Conservation (phyloP, 2,113 vertebrate genomes). For the Lonchura striata region DNA sequence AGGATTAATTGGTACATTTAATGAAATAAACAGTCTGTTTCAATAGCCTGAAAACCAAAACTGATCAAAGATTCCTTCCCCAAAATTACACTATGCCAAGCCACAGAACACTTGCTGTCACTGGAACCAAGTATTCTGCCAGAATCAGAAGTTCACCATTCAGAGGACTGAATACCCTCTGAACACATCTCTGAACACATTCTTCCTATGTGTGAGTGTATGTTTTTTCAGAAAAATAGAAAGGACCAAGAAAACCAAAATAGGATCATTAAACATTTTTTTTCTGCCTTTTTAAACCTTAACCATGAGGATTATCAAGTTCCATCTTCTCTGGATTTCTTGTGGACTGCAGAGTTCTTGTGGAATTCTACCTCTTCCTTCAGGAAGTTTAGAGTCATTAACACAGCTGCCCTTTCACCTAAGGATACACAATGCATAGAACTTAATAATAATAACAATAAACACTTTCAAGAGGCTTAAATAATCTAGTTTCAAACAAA, state of each 20-base stretch:
- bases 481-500: not conserved
- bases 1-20: fast-evolving
- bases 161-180: not conserved
- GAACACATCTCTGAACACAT: not conserved
- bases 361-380: not conserved
- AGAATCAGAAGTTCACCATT: not conserved
- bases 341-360: not conserved
- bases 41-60: not conserved
- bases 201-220: not conserved
- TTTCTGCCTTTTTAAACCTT: not conserved
- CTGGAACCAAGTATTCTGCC: not conserved
- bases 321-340: not conserved
- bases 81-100: not conserved
- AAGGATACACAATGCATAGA: fast-evolving
- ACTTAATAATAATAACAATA: no score
- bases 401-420: not conserved
- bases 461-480: not conserved
- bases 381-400: not conserved
- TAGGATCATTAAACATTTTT: not conserved
- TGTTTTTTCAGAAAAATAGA: not conserved
- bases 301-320: not conserved
- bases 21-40: not conserved
- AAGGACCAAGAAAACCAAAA: not conserved
- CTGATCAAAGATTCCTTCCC: not conserved
- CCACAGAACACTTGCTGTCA: fast-evolving